A percentile compares a stretch with the other conserved stretches of the same genome.
These are phyloP conservation scores for Pungitius pungitius DNA, from an alignment of 2,113 vertebrate species.

Conservation along the genomic window DNA sequence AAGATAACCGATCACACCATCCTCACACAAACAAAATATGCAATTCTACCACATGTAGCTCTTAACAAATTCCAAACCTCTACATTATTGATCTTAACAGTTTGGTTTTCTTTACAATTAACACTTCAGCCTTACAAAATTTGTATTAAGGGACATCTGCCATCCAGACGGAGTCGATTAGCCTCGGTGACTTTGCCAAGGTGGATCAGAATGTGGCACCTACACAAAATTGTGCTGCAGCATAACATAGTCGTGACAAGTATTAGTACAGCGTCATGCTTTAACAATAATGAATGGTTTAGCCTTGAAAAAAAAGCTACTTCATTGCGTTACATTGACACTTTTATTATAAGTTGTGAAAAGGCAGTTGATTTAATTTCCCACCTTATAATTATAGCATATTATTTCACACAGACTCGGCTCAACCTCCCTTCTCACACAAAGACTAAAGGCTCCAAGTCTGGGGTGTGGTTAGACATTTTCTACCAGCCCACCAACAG, in stretches of 20 bases:
- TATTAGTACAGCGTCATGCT: neutral
- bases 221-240: conserved; percentile 41
- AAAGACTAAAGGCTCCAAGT: conserved; percentile 39
- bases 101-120: neutral
- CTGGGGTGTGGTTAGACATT: conserved; percentile 43
- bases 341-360: neutral
- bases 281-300: neutral
- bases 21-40: neutral
- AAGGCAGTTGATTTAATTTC: neutral
- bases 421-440: conserved; percentile 53
- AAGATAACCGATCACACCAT: too few species aligned
- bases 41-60: neutral
- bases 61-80: neutral
- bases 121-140: neutral
- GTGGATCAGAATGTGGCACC: conserved; percentile 64
- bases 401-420: conserved; percentile 29
- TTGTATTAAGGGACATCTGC: conserved; percentile 18
- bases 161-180: conserved; percentile 35
- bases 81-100: neutral
- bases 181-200: conserved; percentile 47
- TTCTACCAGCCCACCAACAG: conserved; percentile 22
- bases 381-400: conserved; percentile 59
- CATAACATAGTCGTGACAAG: conserved; percentile 23
- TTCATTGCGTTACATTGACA: neutral
- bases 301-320: neutral